phyloP scores from a whole-genome alignment of 2,797 vertebrate genomes.

The Falco rusticolus region DNA sequence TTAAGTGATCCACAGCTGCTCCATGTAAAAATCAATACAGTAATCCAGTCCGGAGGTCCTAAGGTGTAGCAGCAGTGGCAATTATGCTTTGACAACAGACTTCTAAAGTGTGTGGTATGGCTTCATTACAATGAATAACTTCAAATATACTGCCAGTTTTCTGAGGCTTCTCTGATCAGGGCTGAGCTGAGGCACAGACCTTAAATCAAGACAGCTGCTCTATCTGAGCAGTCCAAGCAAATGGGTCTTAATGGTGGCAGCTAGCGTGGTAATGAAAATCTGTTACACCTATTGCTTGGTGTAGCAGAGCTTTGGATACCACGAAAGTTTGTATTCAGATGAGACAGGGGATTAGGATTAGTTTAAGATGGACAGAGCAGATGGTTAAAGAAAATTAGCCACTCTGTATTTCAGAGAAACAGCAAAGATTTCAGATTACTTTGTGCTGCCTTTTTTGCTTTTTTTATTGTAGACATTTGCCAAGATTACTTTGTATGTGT shows the following conservation, averaged over 20 bases:
- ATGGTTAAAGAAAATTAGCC: slow-evolving; percentile 11
- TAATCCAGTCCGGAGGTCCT: slow-evolving; percentile 33
- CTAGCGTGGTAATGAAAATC: not conserved
- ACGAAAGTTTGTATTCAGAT: not conserved
- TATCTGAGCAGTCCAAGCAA: not conserved
- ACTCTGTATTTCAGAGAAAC: not conserved
- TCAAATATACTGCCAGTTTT: not conserved
- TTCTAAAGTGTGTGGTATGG: not conserved
- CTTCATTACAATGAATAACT: slow-evolving; percentile 27
- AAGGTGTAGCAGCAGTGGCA: slow-evolving; percentile 23
- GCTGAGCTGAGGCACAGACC: not conserved
- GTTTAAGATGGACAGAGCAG: not conserved
- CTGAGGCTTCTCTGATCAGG: not conserved
- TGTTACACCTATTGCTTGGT: not conserved
- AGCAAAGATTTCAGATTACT: not conserved
- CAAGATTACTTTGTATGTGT: not conserved
- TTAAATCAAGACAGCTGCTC: slow-evolving; percentile 20
- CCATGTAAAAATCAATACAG: slow-evolving; percentile 28
- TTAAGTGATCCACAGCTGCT: slow-evolving; percentile 3
- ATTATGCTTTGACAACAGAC: slow-evolving; percentile 35
- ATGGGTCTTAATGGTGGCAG: not conserved
- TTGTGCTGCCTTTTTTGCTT: not conserved
- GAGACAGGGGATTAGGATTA: not conserved
- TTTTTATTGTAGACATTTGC: not conserved
- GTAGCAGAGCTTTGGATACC: not conserved